Evolutionary conservation across 2,888 invertebrate genomes (phyloP).

Genomic region (Phalangium opilio): DNA sequence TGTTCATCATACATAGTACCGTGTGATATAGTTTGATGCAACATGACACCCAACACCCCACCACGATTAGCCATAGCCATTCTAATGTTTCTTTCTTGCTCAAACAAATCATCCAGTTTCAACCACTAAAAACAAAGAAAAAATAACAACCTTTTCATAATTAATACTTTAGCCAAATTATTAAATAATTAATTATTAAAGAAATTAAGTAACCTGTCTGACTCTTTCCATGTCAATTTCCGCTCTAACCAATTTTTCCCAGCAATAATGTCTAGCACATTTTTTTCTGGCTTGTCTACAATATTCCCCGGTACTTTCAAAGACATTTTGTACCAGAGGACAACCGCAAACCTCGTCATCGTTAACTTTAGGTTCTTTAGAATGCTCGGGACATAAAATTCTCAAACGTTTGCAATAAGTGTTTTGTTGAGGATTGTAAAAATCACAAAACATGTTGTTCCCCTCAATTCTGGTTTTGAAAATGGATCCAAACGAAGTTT

Average conservation of each 20-base stretch:
- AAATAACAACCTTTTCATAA: background rate
- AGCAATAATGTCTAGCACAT: conserved; percentile 79
- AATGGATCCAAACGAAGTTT: conserved; percentile 87
- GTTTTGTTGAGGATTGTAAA: conserved; percentile 67
- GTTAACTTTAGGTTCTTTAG: conserved; percentile 40
- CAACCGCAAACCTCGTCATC: conserved; percentile 67
- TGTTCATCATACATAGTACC: conserved; percentile 1
- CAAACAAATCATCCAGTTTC: conserved; percentile 79
- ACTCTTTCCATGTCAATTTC: conserved; percentile 82
- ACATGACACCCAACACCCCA: conserved; percentile 78
- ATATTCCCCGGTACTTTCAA: conserved; percentile 67
- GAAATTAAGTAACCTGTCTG: conserved; percentile 33
- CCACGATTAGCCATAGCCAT: conserved; percentile 57
- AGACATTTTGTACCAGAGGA: conserved; percentile 69
- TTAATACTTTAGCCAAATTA: background rate
- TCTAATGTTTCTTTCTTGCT: conserved; percentile 77
- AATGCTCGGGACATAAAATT: conserved; percentile 94
- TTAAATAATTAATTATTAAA: background rate
- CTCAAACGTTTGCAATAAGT: conserved; percentile 85
- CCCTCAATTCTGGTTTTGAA: conserved; percentile 88
- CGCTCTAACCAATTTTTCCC: conserved; percentile 86
- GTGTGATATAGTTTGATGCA: conserved; percentile 70
- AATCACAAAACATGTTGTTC: conserved; percentile 95
- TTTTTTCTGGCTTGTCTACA: conserved; percentile 75
- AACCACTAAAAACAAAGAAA: conserved; percentile 56